These are phyloP conservation scores for Andinoacara biseriatus DNA, from an alignment of 2,113 vertebrate genomes.

Conservation along the genomic window DNA sequence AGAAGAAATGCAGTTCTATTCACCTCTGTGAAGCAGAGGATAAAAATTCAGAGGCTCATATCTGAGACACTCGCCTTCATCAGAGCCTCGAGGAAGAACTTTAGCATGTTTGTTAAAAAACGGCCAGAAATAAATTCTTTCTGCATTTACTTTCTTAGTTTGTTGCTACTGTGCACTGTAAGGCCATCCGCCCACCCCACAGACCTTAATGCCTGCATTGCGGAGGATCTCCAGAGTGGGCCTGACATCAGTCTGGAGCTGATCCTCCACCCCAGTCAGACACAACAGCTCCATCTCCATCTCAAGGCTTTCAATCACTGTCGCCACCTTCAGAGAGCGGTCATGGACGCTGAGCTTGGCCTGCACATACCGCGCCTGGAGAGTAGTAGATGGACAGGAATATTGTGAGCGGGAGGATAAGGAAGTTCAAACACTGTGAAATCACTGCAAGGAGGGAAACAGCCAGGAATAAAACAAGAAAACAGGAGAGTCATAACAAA, in stretches of 20 bases:
- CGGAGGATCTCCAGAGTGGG: constrained; percentile 95
- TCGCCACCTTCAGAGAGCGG: constrained; percentile 96
- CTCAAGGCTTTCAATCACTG: constrained; percentile 95
- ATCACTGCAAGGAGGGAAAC: background rate
- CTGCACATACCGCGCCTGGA: constrained; percentile 91
- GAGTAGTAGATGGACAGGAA: background rate
- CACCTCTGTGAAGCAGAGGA: background rate
- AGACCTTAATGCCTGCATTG: constrained; percentile 96
- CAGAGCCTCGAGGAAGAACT: background rate
- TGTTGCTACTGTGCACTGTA: constrained; percentile 1
- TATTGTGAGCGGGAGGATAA: background rate
- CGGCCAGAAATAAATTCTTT: background rate
- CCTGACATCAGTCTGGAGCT: constrained; percentile 92
- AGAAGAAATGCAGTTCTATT: background rate
- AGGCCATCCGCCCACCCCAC: background rate
- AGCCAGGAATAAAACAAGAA: background rate
- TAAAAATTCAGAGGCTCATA: background rate
- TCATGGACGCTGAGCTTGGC: constrained; percentile 97
- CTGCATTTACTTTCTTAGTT: background rate
- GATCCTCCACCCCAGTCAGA: constrained; percentile 95
- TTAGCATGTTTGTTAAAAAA: background rate
- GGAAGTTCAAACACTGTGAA: background rate
- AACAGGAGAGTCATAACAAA: background rate
- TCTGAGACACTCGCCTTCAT: background rate
- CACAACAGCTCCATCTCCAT: constrained; percentile 99